Evolutionary conservation across 2,888 invertebrate genomes (phyloP), one percentile per base, ranked within the genome.

Genomic region (Hirtodrosophila histrioides): DNA sequence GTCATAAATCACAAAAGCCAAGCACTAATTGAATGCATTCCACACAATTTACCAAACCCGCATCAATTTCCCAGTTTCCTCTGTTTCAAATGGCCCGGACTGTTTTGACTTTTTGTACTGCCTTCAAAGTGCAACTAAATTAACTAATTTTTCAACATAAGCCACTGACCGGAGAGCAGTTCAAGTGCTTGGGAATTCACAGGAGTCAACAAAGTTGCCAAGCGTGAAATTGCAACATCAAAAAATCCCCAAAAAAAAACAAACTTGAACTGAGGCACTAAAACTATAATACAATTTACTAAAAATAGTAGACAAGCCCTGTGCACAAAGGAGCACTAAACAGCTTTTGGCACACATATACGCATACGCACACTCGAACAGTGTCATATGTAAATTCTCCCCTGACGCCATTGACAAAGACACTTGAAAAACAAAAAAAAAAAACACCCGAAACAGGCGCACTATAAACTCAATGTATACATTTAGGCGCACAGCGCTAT

Each of bases 341-440:
- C 78, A 77, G 78, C 62, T 76, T 76, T 60, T 75, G 78, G 62
- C 57, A 61, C 51, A 71, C 60, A 56, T 53, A 64, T 24, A 55
- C 53, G 37, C 46, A 33, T n/a, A 31, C 37, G 48, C 48, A 63
- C 56, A 58, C 58, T 36, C 55, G 60, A 63, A 55, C 56, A 83
- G 88, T 80, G 86, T 86, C 83, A 88, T 88, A 84, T 84, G 88
- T 86, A 84, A 84, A 84, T 84, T 84, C 82, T 84, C 83, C 88
- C 83, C 68, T 72, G 83, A 86, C 85, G 78, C 83, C 83, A 88
- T 84, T 84, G 83, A 86, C 78, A 84, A 74, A 83, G 77, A 88
- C 86, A 83, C 82, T 88, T 88, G 75, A 66, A 75, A 55, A 48
- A 45, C 64, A 51, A 63, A 61, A 63, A 43, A 54, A 53, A 54